Conservation (phyloP, 2,888 invertebrate species). For the Pycnomerus fuliginosus region DNA sequence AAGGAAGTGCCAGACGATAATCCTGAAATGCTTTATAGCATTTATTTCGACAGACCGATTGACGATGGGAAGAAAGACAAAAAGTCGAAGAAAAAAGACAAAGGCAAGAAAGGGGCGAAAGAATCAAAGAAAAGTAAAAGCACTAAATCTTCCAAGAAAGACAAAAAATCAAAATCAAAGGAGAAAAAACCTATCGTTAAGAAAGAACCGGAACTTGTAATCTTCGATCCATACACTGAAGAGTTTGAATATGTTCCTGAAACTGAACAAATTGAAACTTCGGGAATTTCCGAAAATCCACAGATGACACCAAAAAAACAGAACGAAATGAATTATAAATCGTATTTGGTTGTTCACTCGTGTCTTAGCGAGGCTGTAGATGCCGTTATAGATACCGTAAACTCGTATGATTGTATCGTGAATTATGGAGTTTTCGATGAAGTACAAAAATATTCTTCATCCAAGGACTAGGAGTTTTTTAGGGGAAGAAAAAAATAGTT, state of each 20-base stretch:
- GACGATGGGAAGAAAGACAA: neutral
- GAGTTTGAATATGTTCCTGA: slow-evolving; percentile 4
- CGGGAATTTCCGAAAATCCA: neutral
- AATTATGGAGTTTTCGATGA: too few relatives aligned
- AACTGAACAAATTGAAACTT: neutral
- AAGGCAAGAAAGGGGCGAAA: slow-evolving; percentile 5
- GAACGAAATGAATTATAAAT: slow-evolving; percentile 8
- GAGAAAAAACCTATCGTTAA: neutral
- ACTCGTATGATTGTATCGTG: slow-evolving; percentile 10
- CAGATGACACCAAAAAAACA: neutral
- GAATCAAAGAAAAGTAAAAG: neutral
- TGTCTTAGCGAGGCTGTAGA: slow-evolving; percentile 13
- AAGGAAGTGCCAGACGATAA: slow-evolving; percentile 3
- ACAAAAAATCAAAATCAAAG: slow-evolving; percentile 3
- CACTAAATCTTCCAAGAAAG: slow-evolving; percentile 1
- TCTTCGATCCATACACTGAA: slow-evolving; percentile 13
- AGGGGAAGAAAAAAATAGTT: too few relatives aligned
- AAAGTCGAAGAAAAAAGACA: neutral
- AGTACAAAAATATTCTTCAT: too few relatives aligned
- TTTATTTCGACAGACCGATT: slow-evolving; percentile 12
- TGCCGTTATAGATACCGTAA: slow-evolving; percentile 9
- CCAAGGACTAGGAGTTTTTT: too few relatives aligned
- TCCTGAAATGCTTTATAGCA: slow-evolving; percentile 5
- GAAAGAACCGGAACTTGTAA: neutral
- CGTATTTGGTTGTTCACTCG: slow-evolving; percentile 11